These are phyloP conservation scores for Drosophila putrida DNA, from an alignment of 2,888 invertebrate genomes.

Conservation along the genomic window DNA sequence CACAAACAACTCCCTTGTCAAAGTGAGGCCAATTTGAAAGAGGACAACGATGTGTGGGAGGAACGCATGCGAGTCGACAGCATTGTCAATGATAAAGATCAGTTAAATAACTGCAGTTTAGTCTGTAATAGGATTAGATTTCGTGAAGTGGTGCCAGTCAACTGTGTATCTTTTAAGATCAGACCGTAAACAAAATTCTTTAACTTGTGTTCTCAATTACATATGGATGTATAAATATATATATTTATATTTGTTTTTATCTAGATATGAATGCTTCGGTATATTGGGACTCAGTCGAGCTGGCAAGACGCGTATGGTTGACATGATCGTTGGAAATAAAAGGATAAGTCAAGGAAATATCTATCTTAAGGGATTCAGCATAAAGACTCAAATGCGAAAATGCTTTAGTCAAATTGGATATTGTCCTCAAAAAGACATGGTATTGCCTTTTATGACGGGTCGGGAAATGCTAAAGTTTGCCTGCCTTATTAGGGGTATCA, in stretches of 20 bases:
- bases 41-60: conserved; percentile 1
- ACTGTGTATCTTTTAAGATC: conserved; percentile 38
- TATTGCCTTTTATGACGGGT: conserved; percentile 89
- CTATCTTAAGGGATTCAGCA: conserved; percentile 87
- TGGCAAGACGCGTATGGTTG: conserved; percentile 94
- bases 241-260: background rate
- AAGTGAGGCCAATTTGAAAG: background rate
- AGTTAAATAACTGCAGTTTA: conserved; percentile 10
- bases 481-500: conserved; percentile 87
- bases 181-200: conserved; percentile 20
- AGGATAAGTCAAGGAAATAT: conserved; percentile 89
- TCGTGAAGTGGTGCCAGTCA: background rate
- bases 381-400: conserved; percentile 86
- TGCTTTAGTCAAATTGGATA: conserved; percentile 88
- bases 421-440: conserved; percentile 90
- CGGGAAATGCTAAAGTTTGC: conserved; percentile 88
- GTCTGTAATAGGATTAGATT: conserved; percentile 15
- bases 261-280: conserved; percentile 91
- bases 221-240: no score
- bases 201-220: background rate
- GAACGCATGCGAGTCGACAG: conserved; percentile 2
- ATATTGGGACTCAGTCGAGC: conserved; percentile 93
- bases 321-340: conserved; percentile 93
- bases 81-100: conserved; percentile 1
- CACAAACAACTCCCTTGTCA: background rate